Evolutionary conservation across 2,888 invertebrate genomes (phyloP).

Genomic region (Tridacna crocea): DNA sequence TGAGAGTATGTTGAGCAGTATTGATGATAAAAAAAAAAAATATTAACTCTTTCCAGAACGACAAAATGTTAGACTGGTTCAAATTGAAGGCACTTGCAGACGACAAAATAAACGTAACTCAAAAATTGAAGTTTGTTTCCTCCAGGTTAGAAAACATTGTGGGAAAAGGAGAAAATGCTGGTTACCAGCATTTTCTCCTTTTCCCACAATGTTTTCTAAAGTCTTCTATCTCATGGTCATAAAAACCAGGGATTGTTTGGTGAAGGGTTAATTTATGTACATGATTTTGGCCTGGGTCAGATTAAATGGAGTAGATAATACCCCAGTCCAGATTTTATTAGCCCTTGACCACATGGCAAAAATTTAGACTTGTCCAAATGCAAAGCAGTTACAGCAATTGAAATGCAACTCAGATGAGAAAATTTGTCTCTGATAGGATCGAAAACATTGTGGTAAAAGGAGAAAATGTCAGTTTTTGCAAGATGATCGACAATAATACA

Average conservation of each 20-base stretch:
- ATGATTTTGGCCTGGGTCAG: no score
- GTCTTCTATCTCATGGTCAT: background rate
- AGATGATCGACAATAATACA: background rate
- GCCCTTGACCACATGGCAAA: background rate
- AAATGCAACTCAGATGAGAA: no score
- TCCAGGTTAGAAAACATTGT: background rate
- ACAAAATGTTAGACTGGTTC: no score
- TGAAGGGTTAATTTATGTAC: background rate
- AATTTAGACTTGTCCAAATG: no score
- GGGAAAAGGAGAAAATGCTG: constrained; percentile 6
- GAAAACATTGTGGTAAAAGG: background rate
- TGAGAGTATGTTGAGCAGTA: no score
- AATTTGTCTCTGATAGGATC: no score
- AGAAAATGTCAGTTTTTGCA: background rate
- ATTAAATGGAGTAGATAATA: background rate
- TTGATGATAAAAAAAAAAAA: no score
- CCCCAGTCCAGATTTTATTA: background rate
- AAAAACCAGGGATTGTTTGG: background rate
- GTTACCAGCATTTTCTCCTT: background rate
- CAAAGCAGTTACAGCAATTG: no score
- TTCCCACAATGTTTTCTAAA: background rate
- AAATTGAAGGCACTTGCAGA: no score
- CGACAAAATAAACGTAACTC: no score
- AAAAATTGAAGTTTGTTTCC: no score
- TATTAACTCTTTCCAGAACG: no score